Evolutionary conservation across 2,113 vertebrate species (phyloP).

Genomic region (Cyphomyrus discorhynchus): DNA sequence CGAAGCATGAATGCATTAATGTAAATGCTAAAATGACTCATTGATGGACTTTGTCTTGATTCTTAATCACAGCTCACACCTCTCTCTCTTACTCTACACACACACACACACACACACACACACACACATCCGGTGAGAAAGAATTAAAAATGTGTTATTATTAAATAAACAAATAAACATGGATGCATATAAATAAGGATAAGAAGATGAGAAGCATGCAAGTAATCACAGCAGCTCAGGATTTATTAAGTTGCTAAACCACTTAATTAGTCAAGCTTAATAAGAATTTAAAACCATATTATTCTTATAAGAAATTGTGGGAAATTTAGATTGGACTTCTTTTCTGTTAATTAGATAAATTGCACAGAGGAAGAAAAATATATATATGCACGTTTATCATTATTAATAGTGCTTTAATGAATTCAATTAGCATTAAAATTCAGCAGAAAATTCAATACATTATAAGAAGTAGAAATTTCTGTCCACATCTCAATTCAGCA

Average conservation of each 20-base stretch:
- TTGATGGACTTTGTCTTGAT: no score
- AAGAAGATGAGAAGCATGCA: background rate
- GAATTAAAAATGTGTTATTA: background rate
- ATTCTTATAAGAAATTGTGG: background rate
- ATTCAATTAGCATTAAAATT: constrained; percentile 63
- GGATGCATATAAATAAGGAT: no score
- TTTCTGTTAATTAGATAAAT: background rate
- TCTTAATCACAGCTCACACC: no score
- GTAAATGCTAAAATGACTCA: background rate
- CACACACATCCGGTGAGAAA: background rate
- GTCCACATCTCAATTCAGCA: background rate
- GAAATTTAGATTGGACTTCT: background rate
- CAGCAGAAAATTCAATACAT: constrained; percentile 52
- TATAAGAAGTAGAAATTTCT: background rate
- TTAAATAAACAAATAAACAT: no score
- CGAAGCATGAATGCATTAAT: background rate
- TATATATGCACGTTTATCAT: constrained; percentile 53
- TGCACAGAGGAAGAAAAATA: background rate
- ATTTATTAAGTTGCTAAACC: background rate
- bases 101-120: background rate
- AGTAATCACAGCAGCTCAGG: background rate
- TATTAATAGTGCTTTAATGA: constrained; percentile 70
- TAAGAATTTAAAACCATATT: background rate
- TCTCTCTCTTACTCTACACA: no score
- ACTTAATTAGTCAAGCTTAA: background rate